Evolutionary conservation across 1,140 invertebrate genomes (phyloP).

Genomic region (Scaptodrosophila lebanonensis): DNA sequence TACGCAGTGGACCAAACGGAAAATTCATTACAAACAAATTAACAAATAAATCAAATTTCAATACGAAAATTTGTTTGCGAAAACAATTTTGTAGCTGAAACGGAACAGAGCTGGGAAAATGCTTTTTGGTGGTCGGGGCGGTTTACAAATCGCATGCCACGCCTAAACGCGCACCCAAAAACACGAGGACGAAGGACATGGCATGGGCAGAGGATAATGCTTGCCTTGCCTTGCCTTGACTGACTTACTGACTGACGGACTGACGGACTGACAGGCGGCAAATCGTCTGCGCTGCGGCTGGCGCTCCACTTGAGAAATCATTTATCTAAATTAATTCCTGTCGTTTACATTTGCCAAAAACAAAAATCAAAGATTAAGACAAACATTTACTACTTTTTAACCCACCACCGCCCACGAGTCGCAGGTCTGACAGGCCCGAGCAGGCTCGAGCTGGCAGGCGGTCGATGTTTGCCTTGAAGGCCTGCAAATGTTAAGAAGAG

Average conservation of each 20-base stretch:
- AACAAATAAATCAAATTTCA: constrained; percentile 78
- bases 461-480: constrained; percentile 46
- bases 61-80: constrained; percentile 76
- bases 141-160: constrained; percentile 51
- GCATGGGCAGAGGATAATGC: constrained; percentile 1
- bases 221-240: no score
- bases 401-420: constrained; percentile 19
- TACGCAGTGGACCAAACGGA: constrained; percentile 62
- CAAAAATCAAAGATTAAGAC: constrained; percentile 78
- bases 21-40: constrained; percentile 78
- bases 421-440: background rate
- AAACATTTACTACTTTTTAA: constrained; percentile 67
- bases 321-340: constrained; percentile 78
- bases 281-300: constrained; percentile 44
- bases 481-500: constrained; percentile 33
- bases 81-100: constrained; percentile 60
- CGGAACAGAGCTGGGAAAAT: constrained; percentile 11
- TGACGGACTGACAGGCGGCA: constrained; percentile 62
- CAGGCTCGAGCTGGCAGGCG: constrained; percentile 12
- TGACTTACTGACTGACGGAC: background rate
- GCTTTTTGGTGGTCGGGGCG: background rate
- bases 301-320: constrained; percentile 74
- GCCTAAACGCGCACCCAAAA: constrained; percentile 41
- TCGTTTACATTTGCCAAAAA: constrained; percentile 77
- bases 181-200: background rate